Percentiles rank a stretch among this genome's conserved stretches.
These are phyloP conservation scores for Coleophora deauratella DNA, from an alignment of 2,888 invertebrate species.

Conservation along the genomic window DNA sequence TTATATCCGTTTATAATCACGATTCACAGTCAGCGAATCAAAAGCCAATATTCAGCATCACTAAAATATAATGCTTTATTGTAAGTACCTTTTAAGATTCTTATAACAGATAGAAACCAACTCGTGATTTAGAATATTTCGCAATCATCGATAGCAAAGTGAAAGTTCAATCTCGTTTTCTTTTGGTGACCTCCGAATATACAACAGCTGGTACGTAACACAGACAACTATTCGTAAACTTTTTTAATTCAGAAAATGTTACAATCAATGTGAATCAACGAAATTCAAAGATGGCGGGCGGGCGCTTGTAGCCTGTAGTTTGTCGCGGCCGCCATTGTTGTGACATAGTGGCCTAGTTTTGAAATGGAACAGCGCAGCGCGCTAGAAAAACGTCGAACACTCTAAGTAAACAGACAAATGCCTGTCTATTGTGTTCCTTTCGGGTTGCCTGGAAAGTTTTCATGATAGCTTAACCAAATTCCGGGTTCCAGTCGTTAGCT, in stretches of 20 bases:
- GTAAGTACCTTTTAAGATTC: conserved; percentile 13
- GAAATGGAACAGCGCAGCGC: conserved; percentile 67
- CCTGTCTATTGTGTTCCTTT: conserved; percentile 6
- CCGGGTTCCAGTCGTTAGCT: no score
- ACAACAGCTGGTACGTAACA: conserved; percentile 16
- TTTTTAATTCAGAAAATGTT: background rate
- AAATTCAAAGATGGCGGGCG: conserved; percentile 64
- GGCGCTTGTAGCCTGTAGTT: conserved; percentile 23
- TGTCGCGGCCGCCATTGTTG: conserved; percentile 61
- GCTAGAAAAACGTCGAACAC: conserved; percentile 48
- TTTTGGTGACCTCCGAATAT: conserved; percentile 25
- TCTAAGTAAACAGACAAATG: conserved; percentile 9
- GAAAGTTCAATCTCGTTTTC: conserved; percentile 59
- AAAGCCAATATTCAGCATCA: background rate
- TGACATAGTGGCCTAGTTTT: conserved; percentile 70
- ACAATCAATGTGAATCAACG: conserved; percentile 38
- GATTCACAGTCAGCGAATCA: background rate
- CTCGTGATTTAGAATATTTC: conserved; percentile 40
- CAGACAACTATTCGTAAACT: conserved; percentile 11
- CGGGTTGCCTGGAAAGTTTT: no score
- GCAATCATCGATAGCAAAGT: conserved; percentile 48
- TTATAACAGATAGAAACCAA: conserved; percentile 18
- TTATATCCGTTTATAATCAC: no score
- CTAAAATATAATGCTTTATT: conserved; percentile 2
- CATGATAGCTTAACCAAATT: no score